Base-by-base conservation (phyloP, 2,797 vertebrate species). In the Gallinago stenura region DNA sequence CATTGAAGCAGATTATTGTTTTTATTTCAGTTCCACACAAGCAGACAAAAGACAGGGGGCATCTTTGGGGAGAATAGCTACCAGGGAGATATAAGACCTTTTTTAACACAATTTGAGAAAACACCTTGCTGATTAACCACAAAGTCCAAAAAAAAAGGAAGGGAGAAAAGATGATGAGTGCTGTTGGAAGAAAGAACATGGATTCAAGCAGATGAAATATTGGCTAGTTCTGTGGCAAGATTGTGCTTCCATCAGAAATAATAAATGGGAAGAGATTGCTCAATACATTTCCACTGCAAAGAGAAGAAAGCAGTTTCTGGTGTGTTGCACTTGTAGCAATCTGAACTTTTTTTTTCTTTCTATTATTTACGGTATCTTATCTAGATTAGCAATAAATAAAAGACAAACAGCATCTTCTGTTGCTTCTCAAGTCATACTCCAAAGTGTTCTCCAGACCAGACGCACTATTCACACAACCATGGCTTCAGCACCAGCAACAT, bases 1-100 rank as follows among this genome's bases (percentile, higher is more conserved):
- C 72, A 97, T 96, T 95, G 46, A 31, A 89, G 66, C 21, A 95
- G 65, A 4, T 24, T 93, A 97, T 97, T 68, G 8, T 11, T 28
- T 94, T 83, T 84, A 33, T 96, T 96, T 94, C 60, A 58, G 75
- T 97, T 93, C 83, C 76, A 90, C 93, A 77, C 53, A 41, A 91
- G 50, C 31, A 93, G 53, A 79, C 75, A 90, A 94, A 95, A 84
- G 28, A 83, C 31, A n/a, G 7, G 37, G 54, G 69, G 39, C 41
- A 65, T 94, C 78, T 50, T 90, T 43, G 39, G 72, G 51, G 33
- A 75, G 26, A 76, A 58, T 80, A 76, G 69, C 41, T 71, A 51
- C 72, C 39, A 69, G 41, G 68, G 92, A 89, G 68, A 93, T 87
- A 58, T 60, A 89, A 80, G 66, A 70, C 71, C 48, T 83, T 37